Evolutionary conservation across 92 coral and sea anemone species (phyloP), one percentile per base, ranked within the genome.

Genomic region (Bergia puertoricense): DNA sequence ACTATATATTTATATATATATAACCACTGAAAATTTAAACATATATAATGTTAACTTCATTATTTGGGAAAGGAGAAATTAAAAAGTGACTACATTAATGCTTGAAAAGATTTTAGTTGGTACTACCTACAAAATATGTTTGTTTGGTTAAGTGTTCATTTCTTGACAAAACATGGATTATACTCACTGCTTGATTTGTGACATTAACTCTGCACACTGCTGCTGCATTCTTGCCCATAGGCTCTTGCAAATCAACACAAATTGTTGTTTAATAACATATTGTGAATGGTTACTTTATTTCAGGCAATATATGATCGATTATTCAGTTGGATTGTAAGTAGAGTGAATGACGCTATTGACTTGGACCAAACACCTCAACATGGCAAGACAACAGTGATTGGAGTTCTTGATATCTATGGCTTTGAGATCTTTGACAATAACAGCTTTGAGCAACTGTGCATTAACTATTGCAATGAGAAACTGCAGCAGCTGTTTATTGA

Each of bases 341-440:
- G 93, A 65, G 94, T 97, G 86, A 97, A 97, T 80, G 94, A 95
- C 74, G 94, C 86, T 18, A 94, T 95, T 56, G 99, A 95, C 80
- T 90, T 97, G 89, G 95, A 94, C 37, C 95, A 93, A 76, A 91
- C 92, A 80, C 91, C 86, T 8, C 89, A 90, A 1, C 99, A 97
- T 77, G 99, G 99, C 38, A 93, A 94, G 83, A 95, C 98, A 65
- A 91, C 99, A 20, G 99, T 97, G 39, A 97, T 97, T 59, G 99
- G 99, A 76, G 99, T 97, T 54, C 94, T 97, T 41, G 99, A 97
- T 73, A 97, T 97, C 88, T 97, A 97, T 85, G 99, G 99, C 88
- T 96, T 96, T 91, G 99, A 96, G 91, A 92, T 95, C 57, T 96
- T 96, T 74, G 96, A 94, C 80, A 89, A 76, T 51, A 96, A 96